Evolutionary conservation across 2,888 invertebrate genomes (phyloP).

Genomic region (Ochlodes sylvanus): DNA sequence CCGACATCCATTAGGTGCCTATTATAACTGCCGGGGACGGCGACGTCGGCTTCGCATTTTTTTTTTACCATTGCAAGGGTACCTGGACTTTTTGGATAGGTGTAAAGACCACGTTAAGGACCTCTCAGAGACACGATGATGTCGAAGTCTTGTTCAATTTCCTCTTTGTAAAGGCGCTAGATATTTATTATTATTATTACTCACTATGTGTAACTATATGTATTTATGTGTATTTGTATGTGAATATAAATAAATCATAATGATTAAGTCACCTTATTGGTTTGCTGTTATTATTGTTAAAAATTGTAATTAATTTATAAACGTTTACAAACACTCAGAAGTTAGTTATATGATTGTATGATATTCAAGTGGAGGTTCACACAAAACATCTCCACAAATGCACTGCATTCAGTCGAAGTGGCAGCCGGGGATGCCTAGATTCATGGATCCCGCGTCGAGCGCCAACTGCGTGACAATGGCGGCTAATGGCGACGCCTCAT

Average conservation of each 20-base stretch:
- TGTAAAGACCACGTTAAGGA: slow-evolving; percentile 35
- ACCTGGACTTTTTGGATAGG: slow-evolving; percentile 39
- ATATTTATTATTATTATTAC: slow-evolving; percentile 1
- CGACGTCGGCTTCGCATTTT: slow-evolving; percentile 47
- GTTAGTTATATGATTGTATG: background rate
- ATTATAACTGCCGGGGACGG: slow-evolving; percentile 69
- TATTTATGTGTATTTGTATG: background rate
- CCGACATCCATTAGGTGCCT: slow-evolving; percentile 73
- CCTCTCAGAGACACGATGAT: slow-evolving; percentile 18
- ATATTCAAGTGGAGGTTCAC: slow-evolving; percentile 15
- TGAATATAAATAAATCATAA: too few species aligned
- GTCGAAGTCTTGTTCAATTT: slow-evolving; percentile 6
- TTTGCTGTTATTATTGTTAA: background rate
- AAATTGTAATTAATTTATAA: slow-evolving; percentile 18
- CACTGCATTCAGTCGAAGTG: slow-evolving; percentile 23
- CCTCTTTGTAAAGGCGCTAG: too few species aligned
- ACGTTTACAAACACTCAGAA: slow-evolving; percentile 20
- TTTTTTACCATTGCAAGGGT: slow-evolving; percentile 43
- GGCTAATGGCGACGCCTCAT: slow-evolving; percentile 71
- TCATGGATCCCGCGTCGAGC: slow-evolving; percentile 61
- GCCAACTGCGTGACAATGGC: slow-evolving; percentile 64
- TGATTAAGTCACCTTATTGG: too few species aligned
- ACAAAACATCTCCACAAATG: slow-evolving; percentile 28
- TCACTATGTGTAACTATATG: too few species aligned
- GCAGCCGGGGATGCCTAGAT: slow-evolving; percentile 35